Conservation (phyloP, 2,113 vertebrate genomes). For the Sceloporus undulatus region DNA sequence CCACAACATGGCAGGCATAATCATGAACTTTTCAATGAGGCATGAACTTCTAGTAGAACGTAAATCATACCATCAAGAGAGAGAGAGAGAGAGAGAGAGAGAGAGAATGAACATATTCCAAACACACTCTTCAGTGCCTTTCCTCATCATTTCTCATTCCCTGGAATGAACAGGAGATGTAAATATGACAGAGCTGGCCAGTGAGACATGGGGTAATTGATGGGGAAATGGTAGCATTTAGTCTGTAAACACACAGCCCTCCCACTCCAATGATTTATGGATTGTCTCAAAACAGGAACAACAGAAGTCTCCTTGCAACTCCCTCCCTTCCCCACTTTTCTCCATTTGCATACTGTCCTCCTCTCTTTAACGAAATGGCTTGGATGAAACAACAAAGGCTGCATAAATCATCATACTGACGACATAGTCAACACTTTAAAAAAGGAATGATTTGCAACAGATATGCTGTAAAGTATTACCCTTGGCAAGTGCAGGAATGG, state of each 20-base stretch:
- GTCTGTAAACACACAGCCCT: constrained; percentile 40
- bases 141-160: constrained; percentile 24
- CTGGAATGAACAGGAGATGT: not conserved
- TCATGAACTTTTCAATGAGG: not conserved
- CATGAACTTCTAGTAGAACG: not conserved
- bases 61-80: not conserved
- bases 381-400: constrained; percentile 56
- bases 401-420: constrained; percentile 66
- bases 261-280: constrained; percentile 56
- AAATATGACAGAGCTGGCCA: constrained; percentile 6
- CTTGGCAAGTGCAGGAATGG: constrained; percentile 58
- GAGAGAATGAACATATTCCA: not conserved
- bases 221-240: constrained; percentile 42
- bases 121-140: constrained; percentile 21
- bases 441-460: constrained; percentile 68
- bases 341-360: constrained; percentile 53
- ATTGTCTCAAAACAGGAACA: constrained; percentile 38
- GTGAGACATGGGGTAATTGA: constrained; percentile 17
- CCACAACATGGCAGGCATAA: too few species aligned
- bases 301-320: constrained; percentile 40
- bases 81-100: too few species aligned
- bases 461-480: constrained; percentile 68
- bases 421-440: constrained; percentile 53
- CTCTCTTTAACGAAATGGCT: constrained; percentile 42
- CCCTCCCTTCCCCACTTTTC: constrained; percentile 35